Base-by-base conservation (phyloP, 2,888 invertebrate species). In the Sicus ferrugineus region DNA sequence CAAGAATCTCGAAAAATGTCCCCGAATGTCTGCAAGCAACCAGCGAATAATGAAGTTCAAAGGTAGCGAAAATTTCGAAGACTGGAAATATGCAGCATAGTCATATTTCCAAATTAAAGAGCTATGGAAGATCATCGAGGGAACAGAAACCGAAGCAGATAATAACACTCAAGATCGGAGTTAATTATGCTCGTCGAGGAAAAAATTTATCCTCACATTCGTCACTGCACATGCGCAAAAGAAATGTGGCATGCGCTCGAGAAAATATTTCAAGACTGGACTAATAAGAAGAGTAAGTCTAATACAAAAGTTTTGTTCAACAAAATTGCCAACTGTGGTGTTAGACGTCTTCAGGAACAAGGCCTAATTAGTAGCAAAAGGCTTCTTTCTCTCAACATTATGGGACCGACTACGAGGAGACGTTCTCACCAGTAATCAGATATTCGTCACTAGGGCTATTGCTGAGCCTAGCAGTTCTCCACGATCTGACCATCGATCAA, bases 1-100 rank as follows among this genome's bases (percentile, higher is more conserved):
- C n/a, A n/a, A n/a, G n/a, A n/a, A n/a, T n/a, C n/a, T n/a, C n/a
- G n/a, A n/a, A n/a, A n/a, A n/a, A n/a, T n/a, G n/a, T n/a, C n/a
- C n/a, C n/a, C n/a, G n/a, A 16, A 46, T 46, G 46, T 6, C 46
- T 46, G 46, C 28, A 50, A 31, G 28, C 21, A 64, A 63, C 48
- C 46, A 19, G 52, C 64, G 50, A 42, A 50, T 64, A 34, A 54
- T 34, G 21, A 63, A 68, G 38, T 54, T 63, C 46, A 61, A 62
- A n/a, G 68, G 61, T 52, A 66, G 70, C 58, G 67, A 70, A 31
- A 67, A 56, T 21, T 63, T 63, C 52, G 63, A 67, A 63, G 70
- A 70, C 56, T 70, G 62, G 61, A 67, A 70, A 54, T 70, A 52
- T 62, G 28, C 67, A 23, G 66, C 66, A 23, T 59, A 66, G 11